Evolutionary conservation across 2,888 invertebrate genomes (phyloP).

Genomic region (Strigamia transsilvanica): DNA sequence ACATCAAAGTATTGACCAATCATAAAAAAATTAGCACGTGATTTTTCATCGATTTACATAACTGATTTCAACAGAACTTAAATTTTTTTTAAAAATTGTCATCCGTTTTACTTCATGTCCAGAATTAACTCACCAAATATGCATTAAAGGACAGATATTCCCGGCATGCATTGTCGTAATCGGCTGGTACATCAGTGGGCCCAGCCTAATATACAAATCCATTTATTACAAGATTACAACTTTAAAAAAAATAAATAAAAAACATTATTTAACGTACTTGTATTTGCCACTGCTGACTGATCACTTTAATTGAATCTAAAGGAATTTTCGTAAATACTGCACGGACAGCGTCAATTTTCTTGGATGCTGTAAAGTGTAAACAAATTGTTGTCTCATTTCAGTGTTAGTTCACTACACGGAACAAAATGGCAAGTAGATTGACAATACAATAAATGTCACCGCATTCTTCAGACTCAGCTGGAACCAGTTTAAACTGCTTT

Average conservation of each 20-base stretch:
- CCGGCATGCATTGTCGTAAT: conserved; percentile 71
- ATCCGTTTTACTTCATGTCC: too few species aligned
- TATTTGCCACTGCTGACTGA: conserved; percentile 66
- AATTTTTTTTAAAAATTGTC: too few species aligned
- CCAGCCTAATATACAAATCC: conserved; percentile 56
- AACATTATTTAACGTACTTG: conserved; percentile 59
- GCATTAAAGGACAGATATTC: conserved; percentile 89
- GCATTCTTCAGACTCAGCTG: too few species aligned
- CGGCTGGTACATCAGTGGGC: conserved; percentile 67
- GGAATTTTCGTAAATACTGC: conserved; percentile 79
- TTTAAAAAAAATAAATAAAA: not conserved
- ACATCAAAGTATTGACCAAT: too few species aligned
- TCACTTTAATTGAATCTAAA: conserved; percentile 70
- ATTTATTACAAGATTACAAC: not conserved
- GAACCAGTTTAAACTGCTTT: too few species aligned
- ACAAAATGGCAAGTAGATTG: too few species aligned
- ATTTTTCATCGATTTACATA: too few species aligned
- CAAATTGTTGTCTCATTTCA: not conserved
- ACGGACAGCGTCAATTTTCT: conserved; percentile 83
- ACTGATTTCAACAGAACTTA: too few species aligned
- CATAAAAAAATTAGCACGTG: too few species aligned
- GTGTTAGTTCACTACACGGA: not conserved
- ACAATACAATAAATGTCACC: too few species aligned
- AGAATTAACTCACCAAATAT: conserved; percentile 71
- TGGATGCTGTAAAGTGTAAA: conserved; percentile 68